Conservation (phyloP, 2,888 invertebrate species). For the Apotomis turbidana region DNA sequence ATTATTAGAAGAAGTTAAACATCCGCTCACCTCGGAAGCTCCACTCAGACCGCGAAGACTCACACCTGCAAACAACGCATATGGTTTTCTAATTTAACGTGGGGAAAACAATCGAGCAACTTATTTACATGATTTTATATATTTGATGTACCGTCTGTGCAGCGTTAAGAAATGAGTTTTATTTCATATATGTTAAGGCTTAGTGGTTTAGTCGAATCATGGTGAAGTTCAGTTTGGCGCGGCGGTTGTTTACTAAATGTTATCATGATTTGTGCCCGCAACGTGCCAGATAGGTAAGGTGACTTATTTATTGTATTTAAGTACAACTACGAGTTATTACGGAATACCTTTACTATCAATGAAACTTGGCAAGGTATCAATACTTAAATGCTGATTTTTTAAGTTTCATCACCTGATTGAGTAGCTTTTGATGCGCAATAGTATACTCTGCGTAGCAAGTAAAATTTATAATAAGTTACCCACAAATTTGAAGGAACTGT, state of each 20-base stretch:
- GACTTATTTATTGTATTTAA: neutral
- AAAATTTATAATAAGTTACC: too few relatives aligned
- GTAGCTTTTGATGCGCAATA: too few relatives aligned
- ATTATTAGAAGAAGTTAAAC: neutral
- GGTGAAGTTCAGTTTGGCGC: conserved; percentile 1
- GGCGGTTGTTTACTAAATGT: neutral
- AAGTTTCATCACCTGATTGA: too few relatives aligned
- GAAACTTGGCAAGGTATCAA: too few relatives aligned
- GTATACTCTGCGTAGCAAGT: too few relatives aligned
- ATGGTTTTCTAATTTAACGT: neutral
- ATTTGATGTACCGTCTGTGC: conserved; percentile 4
- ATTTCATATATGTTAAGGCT: neutral
- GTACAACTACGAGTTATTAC: too few relatives aligned
- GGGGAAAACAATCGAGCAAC: neutral
- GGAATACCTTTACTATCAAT: too few relatives aligned
- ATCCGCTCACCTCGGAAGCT: neutral
- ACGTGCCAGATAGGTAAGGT: neutral
- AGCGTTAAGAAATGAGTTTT: neutral
- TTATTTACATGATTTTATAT: conserved; percentile 1
- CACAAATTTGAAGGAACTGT: too few relatives aligned
- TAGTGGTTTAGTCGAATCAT: neutral
- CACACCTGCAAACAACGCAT: neutral
- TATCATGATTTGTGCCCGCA: conserved; percentile 3
- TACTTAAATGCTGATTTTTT: too few relatives aligned
- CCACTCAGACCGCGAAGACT: neutral